These are phyloP conservation scores for Lordiphosa clarofinis DNA, from an alignment of 1,140 invertebrate species.

Conservation along the genomic window DNA sequence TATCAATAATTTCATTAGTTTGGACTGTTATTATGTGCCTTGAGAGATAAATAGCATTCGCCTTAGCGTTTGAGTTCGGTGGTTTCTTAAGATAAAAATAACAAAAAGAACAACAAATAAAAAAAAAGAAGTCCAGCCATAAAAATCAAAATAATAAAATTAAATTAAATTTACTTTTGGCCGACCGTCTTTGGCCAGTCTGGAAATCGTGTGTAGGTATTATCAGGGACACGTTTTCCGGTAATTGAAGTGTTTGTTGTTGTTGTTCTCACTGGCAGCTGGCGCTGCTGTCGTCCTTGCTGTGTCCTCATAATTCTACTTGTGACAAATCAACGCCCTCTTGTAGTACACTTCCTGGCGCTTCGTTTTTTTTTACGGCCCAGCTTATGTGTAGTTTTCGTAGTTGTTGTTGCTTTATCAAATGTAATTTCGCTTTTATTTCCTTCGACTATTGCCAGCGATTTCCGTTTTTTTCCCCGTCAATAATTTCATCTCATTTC, in stretches of 20 bases:
- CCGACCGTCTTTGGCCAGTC: background rate
- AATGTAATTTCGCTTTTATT: conserved; percentile 75
- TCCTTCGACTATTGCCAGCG: conserved; percentile 72
- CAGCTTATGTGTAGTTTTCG: conserved; percentile 60
- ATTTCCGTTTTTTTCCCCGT: conserved; percentile 56
- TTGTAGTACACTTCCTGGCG: conserved; percentile 67
- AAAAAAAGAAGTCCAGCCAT: conserved; percentile 13
- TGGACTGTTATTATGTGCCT: too few species aligned
- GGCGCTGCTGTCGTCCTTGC: conserved; percentile 39
- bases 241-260: conserved; percentile 70
- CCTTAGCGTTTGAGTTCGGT: too few species aligned
- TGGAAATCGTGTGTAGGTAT: conserved; percentile 33
- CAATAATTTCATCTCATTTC: conserved; percentile 76
- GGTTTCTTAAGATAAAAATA: too few species aligned
- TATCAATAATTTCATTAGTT: too few species aligned
- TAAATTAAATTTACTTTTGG: conserved; percentile 63
- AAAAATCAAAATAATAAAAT: conserved; percentile 67
- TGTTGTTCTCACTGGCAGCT: conserved; percentile 48
- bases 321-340: conserved; percentile 76
- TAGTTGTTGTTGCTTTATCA: conserved; percentile 62
- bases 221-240: conserved; percentile 72
- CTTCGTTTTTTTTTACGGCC: conserved; percentile 11
- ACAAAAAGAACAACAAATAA: conserved; percentile 13
- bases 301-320: conserved; percentile 64
- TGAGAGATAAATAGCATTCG: too few species aligned